Conservation (phyloP, 2,797 vertebrate species). For the Lacerta agilis region DNA sequence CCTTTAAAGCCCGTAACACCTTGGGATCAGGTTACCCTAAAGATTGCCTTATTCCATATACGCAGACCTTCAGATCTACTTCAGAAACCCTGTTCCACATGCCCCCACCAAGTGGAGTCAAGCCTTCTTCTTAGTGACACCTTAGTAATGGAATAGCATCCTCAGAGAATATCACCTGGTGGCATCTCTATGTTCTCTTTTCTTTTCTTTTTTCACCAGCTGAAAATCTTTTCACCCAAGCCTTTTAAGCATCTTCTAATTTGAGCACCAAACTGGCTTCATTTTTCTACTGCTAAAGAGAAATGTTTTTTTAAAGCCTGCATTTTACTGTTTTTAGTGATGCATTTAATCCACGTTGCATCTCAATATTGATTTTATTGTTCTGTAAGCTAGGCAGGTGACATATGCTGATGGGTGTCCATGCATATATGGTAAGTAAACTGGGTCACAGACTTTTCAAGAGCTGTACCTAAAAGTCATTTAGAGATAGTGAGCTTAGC, state of each 20-base stretch:
- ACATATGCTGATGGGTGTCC: background rate
- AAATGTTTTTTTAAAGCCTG: background rate
- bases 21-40: no score
- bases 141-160: background rate
- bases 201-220: background rate
- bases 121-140: no score
- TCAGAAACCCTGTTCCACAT: no score
- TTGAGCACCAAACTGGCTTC: background rate
- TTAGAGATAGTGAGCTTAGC: background rate
- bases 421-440: background rate
- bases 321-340: background rate
- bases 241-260: background rate
- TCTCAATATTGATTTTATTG: background rate
- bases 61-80: no score
- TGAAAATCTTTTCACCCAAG: background rate
- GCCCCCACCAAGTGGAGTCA: no score
- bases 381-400: background rate
- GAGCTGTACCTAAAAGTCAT: background rate
- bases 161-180: background rate
- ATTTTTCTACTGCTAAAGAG: background rate
- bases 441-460: background rate
- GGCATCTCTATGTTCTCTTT: background rate
- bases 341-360: background rate
- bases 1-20: no score
- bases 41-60: no score